phyloP scores from a whole-genome alignment of 2,113 vertebrate species.

The Pterocles orientalis region DNA sequence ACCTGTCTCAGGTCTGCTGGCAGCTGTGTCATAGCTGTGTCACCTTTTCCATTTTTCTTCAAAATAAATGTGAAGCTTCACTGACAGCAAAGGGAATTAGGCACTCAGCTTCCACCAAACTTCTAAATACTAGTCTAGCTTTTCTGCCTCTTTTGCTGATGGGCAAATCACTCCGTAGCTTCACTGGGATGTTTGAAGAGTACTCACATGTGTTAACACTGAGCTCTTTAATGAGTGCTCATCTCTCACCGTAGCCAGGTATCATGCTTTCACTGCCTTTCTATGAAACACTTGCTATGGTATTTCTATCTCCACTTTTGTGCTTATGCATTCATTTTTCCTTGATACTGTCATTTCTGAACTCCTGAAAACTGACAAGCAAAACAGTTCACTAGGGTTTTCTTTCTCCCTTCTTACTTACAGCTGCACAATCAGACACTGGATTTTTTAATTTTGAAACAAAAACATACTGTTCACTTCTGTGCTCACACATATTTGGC shows the following conservation, averaged over 20 bases:
- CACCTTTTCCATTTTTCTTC: neutral
- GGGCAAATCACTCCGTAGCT: neutral
- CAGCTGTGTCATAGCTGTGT: neutral
- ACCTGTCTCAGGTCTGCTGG: neutral
- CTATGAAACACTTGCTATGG: neutral
- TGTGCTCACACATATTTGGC: neutral
- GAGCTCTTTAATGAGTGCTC: neutral
- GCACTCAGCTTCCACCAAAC: neutral
- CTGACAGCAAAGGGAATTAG: neutral
- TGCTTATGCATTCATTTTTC: neutral
- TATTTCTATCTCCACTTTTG: neutral
- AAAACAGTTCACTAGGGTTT: neutral
- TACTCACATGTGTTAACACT: neutral
- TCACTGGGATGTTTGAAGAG: neutral
- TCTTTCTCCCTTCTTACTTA: neutral
- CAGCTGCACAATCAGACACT: neutral
- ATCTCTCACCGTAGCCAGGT: neutral
- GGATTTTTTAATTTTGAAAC: neutral
- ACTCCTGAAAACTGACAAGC: neutral
- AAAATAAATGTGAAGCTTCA: neutral
- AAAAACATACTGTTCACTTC: neutral
- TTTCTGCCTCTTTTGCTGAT: neutral
- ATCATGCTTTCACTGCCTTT: neutral
- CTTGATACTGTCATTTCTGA: neutral
- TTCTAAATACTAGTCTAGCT: neutral